These are phyloP conservation scores for Probosciger aterrimus DNA, from an alignment of 2,113 vertebrate genomes.

Conservation along the genomic window DNA sequence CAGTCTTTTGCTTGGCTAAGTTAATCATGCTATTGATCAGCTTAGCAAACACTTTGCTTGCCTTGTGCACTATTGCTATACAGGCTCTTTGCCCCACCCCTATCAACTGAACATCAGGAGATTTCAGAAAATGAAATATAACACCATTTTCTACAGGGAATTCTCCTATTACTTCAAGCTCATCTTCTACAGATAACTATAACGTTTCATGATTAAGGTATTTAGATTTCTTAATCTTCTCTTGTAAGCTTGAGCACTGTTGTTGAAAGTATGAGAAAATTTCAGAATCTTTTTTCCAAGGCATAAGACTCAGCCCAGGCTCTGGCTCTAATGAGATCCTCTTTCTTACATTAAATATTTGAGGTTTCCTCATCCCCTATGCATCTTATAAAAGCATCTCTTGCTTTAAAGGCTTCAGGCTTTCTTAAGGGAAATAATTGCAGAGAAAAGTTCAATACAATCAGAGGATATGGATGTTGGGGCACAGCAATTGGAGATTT, in stretches of 20 bases:
- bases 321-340: not conserved
- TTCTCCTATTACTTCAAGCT: constrained; percentile 36
- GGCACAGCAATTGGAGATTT: not conserved
- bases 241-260: not conserved
- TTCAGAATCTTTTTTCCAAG: not conserved
- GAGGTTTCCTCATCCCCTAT: not conserved
- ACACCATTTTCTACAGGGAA: constrained; percentile 31
- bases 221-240: not conserved
- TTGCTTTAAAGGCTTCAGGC: not conserved
- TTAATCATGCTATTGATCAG: constrained; percentile 77
- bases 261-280: constrained; percentile 20
- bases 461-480: not conserved
- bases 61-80: not conserved
- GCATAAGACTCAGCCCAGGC: not conserved
- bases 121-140: constrained; percentile 63
- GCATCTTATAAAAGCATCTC: not conserved
- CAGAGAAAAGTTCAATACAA: not conserved
- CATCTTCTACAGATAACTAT: constrained; percentile 23
- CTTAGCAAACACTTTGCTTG: constrained; percentile 49
- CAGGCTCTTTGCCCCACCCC: not conserved
- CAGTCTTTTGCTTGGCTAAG: constrained; percentile 53
- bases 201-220: not conserved
- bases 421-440: constrained; percentile 4
- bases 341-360: not conserved
- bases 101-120: not conserved